Percentiles rank a stretch among this genome's conserved stretches.
Evolutionary conservation across 2,113 vertebrate species (phyloP).

Genomic region (Perca flavescens): DNA sequence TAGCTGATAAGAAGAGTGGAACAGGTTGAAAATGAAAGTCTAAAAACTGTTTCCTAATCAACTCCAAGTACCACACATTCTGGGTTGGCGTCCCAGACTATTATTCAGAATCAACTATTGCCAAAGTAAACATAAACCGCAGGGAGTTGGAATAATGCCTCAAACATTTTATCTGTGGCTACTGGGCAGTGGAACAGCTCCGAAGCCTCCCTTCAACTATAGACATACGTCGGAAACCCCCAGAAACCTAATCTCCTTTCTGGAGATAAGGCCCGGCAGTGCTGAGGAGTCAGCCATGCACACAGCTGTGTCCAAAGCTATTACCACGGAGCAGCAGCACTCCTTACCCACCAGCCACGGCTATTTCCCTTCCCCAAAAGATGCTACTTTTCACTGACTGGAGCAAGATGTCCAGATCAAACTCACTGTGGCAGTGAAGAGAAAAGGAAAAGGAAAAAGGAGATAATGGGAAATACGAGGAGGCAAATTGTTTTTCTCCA

Average conservation of each 20-base stretch:
- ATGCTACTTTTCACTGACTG: constrained; percentile 57
- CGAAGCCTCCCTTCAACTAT: constrained; percentile 46
- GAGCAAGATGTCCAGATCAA: constrained; percentile 68
- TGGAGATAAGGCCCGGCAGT: constrained; percentile 73
- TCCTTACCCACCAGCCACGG: constrained; percentile 53
- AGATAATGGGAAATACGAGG: constrained; percentile 22
- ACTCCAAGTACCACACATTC: background rate
- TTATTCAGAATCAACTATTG: constrained; percentile 33
- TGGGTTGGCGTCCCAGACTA: background rate
- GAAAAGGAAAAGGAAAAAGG: background rate
- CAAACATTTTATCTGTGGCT: constrained; percentile 63
- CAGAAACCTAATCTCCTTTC: constrained; percentile 73
- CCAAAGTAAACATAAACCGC: constrained; percentile 42
- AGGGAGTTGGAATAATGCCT: constrained; percentile 59
- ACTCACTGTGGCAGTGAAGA: constrained; percentile 36
- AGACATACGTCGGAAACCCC: constrained; percentile 62
- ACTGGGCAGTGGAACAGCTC: constrained; percentile 48
- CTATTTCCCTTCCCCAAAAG: constrained; percentile 41
- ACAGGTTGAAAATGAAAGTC: constrained; percentile 12
- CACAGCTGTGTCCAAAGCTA: constrained; percentile 76
- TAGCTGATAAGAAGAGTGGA: constrained; percentile 9
- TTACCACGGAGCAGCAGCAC: constrained; percentile 67
- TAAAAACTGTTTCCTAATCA: constrained; percentile 39
- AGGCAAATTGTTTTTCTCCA: constrained; percentile 25
- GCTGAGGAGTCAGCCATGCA: constrained; percentile 72